Base-by-base conservation (phyloP, 2,888 invertebrate genomes). In the Ectemnius continuus region DNA sequence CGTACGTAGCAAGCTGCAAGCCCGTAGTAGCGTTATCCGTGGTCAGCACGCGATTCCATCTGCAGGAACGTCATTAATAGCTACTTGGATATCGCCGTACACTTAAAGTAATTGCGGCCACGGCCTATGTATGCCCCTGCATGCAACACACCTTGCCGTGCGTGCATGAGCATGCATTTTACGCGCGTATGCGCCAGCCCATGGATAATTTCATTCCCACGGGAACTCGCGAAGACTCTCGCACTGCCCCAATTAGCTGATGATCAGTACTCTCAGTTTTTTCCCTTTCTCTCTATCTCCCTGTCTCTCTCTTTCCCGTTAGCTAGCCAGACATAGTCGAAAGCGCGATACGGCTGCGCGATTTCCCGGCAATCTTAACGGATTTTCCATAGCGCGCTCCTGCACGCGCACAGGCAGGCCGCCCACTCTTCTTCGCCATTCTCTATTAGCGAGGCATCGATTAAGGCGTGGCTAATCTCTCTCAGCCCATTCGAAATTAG, bases 61-160 rank as follows among this genome's bases (percentile, higher is more conserved):
- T 59, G 58, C 79, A 76, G 79, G 79, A 81, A 83, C 79, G 81
- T 83, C 84, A 83, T 83, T 83, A 83, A 83, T 83, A 83, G 84
- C 81, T 78, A 79, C 79, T 81, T 76, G 78, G 77, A 79, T 83
- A 83, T 83, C 76, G 76, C 79, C 67, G 70, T 76, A 81, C 84
- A 83, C 81, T 83, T 83, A 83, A 83, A 83, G 78, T 83, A 83
- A 83, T 83, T 84, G 79, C 79, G 72, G 76, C 48, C 73, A 23
- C 66, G 70, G 20, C 69, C 58, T 36, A 36, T 61, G 61, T 68
- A 45, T 62, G 67, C 28, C 64, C 45, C 46, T 45, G 60, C 70
- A 59, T 58, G 67, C 59, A 56, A 4, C 62, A 28, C 23, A 14
- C 70, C 46, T 47, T 52, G 48, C 52, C 64, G 47, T 48, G 26